Percentiles rank a stretch among this genome's conserved stretches.
Evolutionary conservation across 2,797 vertebrate species (phyloP).

Genomic region (Percopsis omiscomaycus): DNA sequence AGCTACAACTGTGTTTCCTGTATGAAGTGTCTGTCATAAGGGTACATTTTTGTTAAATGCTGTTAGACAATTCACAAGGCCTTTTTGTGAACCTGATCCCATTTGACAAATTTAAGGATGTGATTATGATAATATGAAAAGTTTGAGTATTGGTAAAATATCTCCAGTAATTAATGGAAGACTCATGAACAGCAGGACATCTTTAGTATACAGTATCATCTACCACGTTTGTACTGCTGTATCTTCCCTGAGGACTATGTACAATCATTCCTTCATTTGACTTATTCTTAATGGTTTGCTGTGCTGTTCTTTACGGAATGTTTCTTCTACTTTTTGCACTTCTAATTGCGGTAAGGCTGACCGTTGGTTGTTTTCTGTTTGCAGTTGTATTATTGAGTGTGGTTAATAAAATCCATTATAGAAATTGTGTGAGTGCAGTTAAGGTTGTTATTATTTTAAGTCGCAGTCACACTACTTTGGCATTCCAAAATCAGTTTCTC

Average conservation of each 20-base stretch:
- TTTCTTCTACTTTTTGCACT: slow-evolving; percentile 46
- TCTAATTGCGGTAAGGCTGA: slow-evolving; percentile 38
- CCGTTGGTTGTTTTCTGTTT: slow-evolving; percentile 42
- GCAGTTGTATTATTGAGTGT: slow-evolving; percentile 58
- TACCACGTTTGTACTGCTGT: slow-evolving; percentile 27
- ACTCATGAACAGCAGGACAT: not conserved
- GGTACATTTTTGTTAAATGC: no score
- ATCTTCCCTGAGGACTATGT: slow-evolving; percentile 17
- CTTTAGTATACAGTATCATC: not conserved
- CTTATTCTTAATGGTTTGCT: slow-evolving; percentile 36
- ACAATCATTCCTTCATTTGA: slow-evolving; percentile 40
- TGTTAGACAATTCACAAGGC: no score
- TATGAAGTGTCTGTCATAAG: no score
- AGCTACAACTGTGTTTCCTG: no score
- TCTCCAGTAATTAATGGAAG: not conserved
- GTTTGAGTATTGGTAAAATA: not conserved
- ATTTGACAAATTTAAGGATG: not conserved
- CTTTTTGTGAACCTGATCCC: not conserved
- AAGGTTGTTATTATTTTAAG: no score
- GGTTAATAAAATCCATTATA: slow-evolving; percentile 63
- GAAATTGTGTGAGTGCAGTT: slow-evolving; percentile 18
- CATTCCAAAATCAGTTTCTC: no score
- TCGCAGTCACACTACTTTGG: no score
- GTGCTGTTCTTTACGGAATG: slow-evolving; percentile 62
- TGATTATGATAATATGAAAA: not conserved